These are phyloP conservation scores for Ceraclea dissimilis DNA, from an alignment of 2,888 invertebrate species.

Conservation along the genomic window DNA sequence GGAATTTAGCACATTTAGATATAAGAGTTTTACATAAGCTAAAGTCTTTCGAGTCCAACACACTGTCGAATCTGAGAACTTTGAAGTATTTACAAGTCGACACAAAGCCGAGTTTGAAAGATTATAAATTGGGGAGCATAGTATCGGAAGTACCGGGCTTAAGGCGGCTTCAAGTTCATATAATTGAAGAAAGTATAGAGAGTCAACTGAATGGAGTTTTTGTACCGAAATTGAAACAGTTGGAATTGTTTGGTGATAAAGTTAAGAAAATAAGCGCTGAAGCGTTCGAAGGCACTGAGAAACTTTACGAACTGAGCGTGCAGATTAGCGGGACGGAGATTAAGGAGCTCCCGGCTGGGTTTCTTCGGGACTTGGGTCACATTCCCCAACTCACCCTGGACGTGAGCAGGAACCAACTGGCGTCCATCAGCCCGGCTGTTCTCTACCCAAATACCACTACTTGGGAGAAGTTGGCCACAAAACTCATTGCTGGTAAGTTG, in stretches of 20 bases:
- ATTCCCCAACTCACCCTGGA: conserved; percentile 77
- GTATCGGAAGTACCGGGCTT: conserved; percentile 65
- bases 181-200: conserved; percentile 65
- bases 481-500: conserved; percentile 67
- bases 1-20: conserved; percentile 65
- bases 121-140: conserved; percentile 64
- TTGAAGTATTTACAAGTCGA: conserved; percentile 64
- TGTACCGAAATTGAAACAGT: conserved; percentile 67
- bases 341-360: conserved; percentile 69
- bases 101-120: conserved; percentile 68
- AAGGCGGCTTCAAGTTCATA: conserved; percentile 66
- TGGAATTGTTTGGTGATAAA: conserved; percentile 72
- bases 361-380: conserved; percentile 68
- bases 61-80: conserved; percentile 63
- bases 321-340: conserved; percentile 72
- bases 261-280: conserved; percentile 68
- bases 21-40: conserved; percentile 66
- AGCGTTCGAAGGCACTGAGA: conserved; percentile 67
- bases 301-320: conserved; percentile 67
- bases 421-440: conserved; percentile 71
- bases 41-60: conserved; percentile 66
- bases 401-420: conserved; percentile 72
- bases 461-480: conserved; percentile 83
- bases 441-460: conserved; percentile 81
- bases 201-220: conserved; percentile 71